phyloP scores from a whole-genome alignment of 2,113 vertebrate genomes.

The Emydocephalus ijimae region DNA sequence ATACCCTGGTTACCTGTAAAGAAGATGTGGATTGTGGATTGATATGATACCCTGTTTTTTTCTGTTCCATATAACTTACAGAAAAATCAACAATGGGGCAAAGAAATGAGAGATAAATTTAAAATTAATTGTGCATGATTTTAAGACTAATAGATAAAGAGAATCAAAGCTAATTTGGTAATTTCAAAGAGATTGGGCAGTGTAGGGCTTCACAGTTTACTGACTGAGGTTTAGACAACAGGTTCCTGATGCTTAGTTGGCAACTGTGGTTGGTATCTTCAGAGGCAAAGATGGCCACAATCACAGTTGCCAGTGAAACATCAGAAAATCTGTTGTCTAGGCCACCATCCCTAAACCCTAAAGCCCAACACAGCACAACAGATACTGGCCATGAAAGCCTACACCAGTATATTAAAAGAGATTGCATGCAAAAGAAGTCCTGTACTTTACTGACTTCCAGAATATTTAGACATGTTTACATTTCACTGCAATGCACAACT shows the following conservation, averaged over 20 bases:
- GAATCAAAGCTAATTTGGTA: background rate
- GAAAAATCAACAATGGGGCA: background rate
- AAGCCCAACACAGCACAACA: background rate
- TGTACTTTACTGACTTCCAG: background rate
- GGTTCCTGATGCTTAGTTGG: background rate
- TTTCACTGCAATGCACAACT: background rate
- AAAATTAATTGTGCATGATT: background rate
- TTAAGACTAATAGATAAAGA: background rate
- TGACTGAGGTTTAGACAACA: background rate
- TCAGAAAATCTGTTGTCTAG: background rate
- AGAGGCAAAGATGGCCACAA: background rate
- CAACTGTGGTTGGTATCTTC: background rate
- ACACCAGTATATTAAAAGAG: background rate
- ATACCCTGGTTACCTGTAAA: background rate
- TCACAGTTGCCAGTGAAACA: background rate
- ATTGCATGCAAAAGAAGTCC: background rate
- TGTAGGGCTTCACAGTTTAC: background rate
- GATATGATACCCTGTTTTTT: slow-evolving; percentile 16
- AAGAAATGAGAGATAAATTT: background rate
- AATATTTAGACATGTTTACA: background rate
- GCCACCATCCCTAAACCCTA: background rate
- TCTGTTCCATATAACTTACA: background rate
- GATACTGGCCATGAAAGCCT: background rate
- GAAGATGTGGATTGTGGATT: background rate
- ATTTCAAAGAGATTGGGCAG: background rate